Evolutionary conservation across 2,888 invertebrate species (phyloP).

Genomic region (Holacanthella duospinosa): DNA sequence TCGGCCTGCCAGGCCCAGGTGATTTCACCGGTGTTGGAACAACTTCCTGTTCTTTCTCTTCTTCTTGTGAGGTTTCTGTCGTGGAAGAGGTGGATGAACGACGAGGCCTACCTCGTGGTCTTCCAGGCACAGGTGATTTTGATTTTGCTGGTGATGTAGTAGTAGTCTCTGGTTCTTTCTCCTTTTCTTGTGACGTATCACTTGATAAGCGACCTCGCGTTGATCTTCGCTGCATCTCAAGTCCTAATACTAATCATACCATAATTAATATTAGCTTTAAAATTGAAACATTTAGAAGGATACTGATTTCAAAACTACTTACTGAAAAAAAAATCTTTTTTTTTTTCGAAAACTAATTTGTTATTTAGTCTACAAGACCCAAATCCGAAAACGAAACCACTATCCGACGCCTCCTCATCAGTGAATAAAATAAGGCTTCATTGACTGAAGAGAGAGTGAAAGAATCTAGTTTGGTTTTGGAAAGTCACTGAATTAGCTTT

Average conservation of each 20-base stretch:
- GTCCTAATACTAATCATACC: background rate
- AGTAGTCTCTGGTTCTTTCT: background rate
- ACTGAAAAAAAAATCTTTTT: no score
- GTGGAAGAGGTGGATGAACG: no score
- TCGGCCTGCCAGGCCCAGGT: background rate
- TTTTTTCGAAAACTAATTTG: no score
- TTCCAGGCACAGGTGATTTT: background rate
- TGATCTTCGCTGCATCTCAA: background rate
- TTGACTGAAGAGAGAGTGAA: no score
- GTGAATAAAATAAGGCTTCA: no score
- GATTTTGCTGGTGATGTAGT: background rate
- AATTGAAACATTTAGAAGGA: background rate
- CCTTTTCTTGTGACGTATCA: background rate
- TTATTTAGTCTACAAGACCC: no score
- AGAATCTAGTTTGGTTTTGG: no score
- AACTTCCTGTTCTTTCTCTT: no score
- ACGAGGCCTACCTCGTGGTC: background rate
- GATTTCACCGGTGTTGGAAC: background rate
- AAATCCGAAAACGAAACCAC: no score
- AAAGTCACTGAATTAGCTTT: no score
- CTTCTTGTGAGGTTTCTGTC: no score
- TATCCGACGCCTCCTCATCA: no score
- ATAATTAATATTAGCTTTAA: background rate
- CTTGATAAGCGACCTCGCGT: background rate
- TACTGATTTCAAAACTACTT: background rate